A percentile compares a stretch with the other conserved stretches of the same genome.
These are phyloP conservation scores for Brenthis hecate DNA, from an alignment of 2,888 invertebrate genomes.

Conservation along the genomic window DNA sequence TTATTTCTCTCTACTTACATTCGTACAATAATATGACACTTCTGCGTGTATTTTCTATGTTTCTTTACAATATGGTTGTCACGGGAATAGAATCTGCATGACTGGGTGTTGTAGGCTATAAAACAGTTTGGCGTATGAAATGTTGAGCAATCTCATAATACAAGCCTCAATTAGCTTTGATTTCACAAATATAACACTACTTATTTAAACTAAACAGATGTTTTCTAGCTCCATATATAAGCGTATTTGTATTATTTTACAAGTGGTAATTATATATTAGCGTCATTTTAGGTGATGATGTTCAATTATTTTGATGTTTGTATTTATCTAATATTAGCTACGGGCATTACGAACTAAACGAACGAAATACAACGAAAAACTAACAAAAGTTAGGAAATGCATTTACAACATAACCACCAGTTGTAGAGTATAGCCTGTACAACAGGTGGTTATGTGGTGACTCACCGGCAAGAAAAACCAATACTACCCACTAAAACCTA, in stretches of 20 bases:
- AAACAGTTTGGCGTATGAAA: constrained; percentile 35
- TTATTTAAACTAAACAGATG: constrained; percentile 2
- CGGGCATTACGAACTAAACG: too few species aligned
- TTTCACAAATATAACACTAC: constrained; percentile 24
- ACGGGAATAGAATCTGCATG: constrained; percentile 34
- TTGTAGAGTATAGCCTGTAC: too few species aligned
- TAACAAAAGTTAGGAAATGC: too few species aligned
- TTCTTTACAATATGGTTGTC: constrained; percentile 14
- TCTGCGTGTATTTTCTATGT: background rate
- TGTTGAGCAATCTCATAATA: constrained; percentile 22
- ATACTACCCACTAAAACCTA: too few species aligned
- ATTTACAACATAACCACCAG: too few species aligned
- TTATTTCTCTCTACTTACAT: background rate
- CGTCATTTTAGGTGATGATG: background rate
- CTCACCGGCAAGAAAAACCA: too few species aligned
- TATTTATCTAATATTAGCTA: too few species aligned
- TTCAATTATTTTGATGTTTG: background rate
- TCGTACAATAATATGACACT: background rate
- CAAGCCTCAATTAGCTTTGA: constrained; percentile 28
- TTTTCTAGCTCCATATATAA: too few species aligned
- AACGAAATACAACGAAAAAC: too few species aligned
- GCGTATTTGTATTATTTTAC: background rate
- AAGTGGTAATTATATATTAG: constrained; percentile 8
- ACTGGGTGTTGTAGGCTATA: constrained; percentile 36
- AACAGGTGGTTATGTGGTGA: too few species aligned